Evolutionary conservation across 2,888 invertebrate genomes (phyloP), one percentile per base, ranked within the genome.

Genomic region (Drosophila pseudotakahashii): DNA sequence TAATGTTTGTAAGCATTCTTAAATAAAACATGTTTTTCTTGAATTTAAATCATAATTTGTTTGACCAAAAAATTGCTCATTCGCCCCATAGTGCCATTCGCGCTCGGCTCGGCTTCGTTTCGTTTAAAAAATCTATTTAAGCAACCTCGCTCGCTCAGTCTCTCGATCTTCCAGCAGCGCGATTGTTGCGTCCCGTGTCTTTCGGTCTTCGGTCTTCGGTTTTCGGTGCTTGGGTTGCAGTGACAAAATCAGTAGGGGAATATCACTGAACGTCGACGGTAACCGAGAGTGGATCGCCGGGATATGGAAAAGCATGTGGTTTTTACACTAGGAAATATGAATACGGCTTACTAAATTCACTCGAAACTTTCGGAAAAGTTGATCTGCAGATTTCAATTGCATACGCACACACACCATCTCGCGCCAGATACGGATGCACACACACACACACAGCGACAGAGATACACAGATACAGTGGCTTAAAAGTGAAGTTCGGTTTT

Each of bases 401-500:
- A 42, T 45, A 30, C 61, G 7, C 19, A 39, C 62, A 11, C 45
- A 59, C 63, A 48, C 62, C 10, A 14, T 16, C 26, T 39, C 13
- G 26, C 23, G 7, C 13, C 47, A 41, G 48, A 41, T 36, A 64
- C 58, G 55, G 62, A 62, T 48, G 34, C 62, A 47, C 30, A 16
- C 39, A 34, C 26, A 44, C 36, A 44, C 66, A 44, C 26, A n/a
- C n/a, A n/a, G n/a, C 14, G 34, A 42, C 42, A 42, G 14, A 44
- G 50, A 51, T 23, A 63, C 63, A 72, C 64, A 73, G 55, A 69
- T 47, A 69, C 61, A 64, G 69, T 39, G 52, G 64, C 68, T 53
- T 39, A 45, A 36, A 68, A 68, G 71, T 72, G 47, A 61, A 72
- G 69, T 72, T 70, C 73, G 52, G 50, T 63, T 62, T 66, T 61